Evolutionary conservation across 1,140 invertebrate species (phyloP), one percentile per base, ranked within the genome.

Genomic region (Rhagoletis pomonella): DNA sequence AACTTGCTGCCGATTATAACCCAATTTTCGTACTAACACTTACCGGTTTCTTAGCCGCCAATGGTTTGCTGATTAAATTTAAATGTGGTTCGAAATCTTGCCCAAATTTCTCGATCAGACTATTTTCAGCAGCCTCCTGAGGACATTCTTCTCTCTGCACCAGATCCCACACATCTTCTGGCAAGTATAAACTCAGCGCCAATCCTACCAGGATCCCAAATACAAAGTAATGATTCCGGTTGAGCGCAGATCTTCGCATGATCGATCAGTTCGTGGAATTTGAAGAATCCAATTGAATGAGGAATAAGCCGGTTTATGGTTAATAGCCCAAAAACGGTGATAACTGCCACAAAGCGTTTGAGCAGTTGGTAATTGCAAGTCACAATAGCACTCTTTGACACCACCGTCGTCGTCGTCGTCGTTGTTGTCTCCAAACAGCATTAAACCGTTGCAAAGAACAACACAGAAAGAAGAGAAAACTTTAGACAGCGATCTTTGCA

Each of bases 71-170:
- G 50, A 92, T 91, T 47, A 93, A 89, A 89, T 93, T 93, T 50
- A 93, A 87, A 88, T 93, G 92, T 29, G 92, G 92, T 88, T 93
- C 91, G 89, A 93, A 93, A 64, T 93, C 92, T 88, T 93, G 91
- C 59, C 91, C 91, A 81, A 92, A 92, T 42, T 90, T 90, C 87
- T 90, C 90, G 87, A 92, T 91, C 2, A 90, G 69, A 77, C 90
- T 88, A 89, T 91, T 91, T 81, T 92, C 91, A 67, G 91, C 90
- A 1, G 86, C 88, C 87, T 92, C 89, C 87, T 92, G 91, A 1
- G 91, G 91, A 59, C 92, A 93, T 88, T 93, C 91, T 67, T 93
- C 91, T 77, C 92, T 90, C 88, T 92, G 90, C 17, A 91, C 90
- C 59, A 92, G 87, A 73, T 93, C 89, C 90, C 91, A 90, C 50